Base-by-base conservation (phyloP, 1,140 invertebrate genomes). In the Brachionus sp. region DNA sequence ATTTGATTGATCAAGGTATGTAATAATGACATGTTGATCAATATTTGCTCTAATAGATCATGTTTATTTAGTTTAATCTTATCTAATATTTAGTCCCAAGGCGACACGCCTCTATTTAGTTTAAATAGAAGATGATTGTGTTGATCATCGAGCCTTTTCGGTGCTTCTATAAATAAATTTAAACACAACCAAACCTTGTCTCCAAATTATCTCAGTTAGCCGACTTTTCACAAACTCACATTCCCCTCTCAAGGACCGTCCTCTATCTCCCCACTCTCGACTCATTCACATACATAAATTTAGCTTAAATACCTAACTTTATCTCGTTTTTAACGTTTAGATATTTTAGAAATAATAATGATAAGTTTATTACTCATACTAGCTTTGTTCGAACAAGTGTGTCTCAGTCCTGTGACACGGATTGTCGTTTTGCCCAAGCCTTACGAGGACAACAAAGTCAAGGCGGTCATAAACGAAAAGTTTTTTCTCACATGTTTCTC, bases 341-440 rank as follows among this genome's bases (percentile, higher is more conserved):
- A 57, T 2, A 42, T 42, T 57, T 57, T 57, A 57, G 50, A 57
- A 19, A 57, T 33, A 29, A 66, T 29, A 66, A 66, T 4, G 66
- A 70, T 70, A 70, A 70, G 66, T 16, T 9, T 70, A 39, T 70
- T 70, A 70, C 33, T 70, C 66, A 70, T 70, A 19, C 9, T 70
- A 39, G n/a, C 9, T 37, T 70, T 37, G 37, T 19, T 13, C 29
- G 19, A 75, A 13, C 44, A 46, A 35, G 19, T 5, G 12, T 12
- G 44, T 13, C 42, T 44, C 19, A 23, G 70, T 10, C 19, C 70
- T 25, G 33, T 35, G 39, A 0, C 70, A 3, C 33, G 16, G 5
- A 39, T 73, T 46, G 19, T 35, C 19, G 42, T 75, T 7, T n/a
- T 75, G n/a, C 70, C 70, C 9, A 75, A 13, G 39, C 39, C 70